Evolutionary conservation across 2,113 vertebrate species (phyloP), one percentile per base, ranked within the genome.

Genomic region (Pomatostomus ruficeps): DNA sequence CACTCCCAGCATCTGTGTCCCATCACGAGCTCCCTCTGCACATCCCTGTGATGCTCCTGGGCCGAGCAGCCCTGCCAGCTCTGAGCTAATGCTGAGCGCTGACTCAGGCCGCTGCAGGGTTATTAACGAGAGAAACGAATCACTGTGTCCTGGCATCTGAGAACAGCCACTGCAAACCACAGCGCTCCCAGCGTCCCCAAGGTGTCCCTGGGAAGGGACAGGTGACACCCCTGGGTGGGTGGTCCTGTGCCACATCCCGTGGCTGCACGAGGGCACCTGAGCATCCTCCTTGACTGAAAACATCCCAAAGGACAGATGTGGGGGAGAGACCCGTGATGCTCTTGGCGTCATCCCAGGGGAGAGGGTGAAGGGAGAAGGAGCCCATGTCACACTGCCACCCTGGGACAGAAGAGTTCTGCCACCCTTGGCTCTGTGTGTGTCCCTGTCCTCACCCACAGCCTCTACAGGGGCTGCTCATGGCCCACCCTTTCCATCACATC

Each of bases 11-110:
- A 4, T 14, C 31, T 81, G 40, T 5, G 1, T 61, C 61, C 87
- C 35, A 9, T 7, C 8, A 2, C 0, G 1, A 92, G 51, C 77
- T 55, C 54, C 48, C 68, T 42, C 71, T 3, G 2, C 66, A 23
- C 0, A 0, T 80, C 58, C 63, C 81, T 1, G 0, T 0, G 8
- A 11, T 36, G 74, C 5, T 3, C 13, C 0, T 0, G 42, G 57
- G 57, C 57, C 63, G 40, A 42, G 71, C 22, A 89, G 84, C 89
- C 0, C 0, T 18, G 87, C 89, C 91, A 94, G 89, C 91, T 72
- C 93, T 85, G 91, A 43, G 0, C 85, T 74, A 26, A 13, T 0
- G 1, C 81, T 0, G 3, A 74, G 23, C 4, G 75, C 91, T 96
- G 95, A 94, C 93, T 85, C 77, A 96, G 96, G 96, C 72, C 6